A percentile compares a stretch with the other conserved stretches of the same genome.
Conservation (phyloP, 2,888 invertebrate genomes). For the Zaprionus lineosus region DNA sequence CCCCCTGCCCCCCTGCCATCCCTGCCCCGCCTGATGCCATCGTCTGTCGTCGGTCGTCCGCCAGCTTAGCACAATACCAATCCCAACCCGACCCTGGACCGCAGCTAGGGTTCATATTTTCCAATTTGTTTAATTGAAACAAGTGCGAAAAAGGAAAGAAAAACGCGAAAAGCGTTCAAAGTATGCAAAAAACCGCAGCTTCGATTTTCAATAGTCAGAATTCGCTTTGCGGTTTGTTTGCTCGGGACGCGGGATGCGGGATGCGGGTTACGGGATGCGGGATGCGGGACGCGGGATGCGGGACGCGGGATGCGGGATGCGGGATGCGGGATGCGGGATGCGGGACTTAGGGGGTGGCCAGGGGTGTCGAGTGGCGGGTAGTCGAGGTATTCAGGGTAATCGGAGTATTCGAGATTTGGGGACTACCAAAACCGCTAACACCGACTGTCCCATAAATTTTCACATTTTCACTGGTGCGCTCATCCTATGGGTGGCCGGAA, state of each 20-base stretch:
- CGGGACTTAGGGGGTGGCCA: too few species aligned
- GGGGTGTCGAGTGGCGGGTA: too few species aligned
- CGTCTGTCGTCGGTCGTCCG: too few species aligned
- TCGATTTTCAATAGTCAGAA: conserved; percentile 70
- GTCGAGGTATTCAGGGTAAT: too few species aligned
- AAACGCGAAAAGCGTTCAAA: conserved; percentile 36
- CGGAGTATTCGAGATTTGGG: too few species aligned
- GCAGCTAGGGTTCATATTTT: conserved; percentile 68
- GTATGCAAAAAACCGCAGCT: conserved; percentile 52
- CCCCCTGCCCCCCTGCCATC: not conserved
- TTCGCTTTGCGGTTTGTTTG: conserved; percentile 47
- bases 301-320: too few species aligned
- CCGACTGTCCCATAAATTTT: conserved; percentile 47
- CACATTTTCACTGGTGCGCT: conserved; percentile 31
- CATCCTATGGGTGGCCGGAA: conserved; percentile 34
- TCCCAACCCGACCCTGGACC: too few species aligned
- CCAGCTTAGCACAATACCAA: too few species aligned
- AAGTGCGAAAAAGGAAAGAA: conserved; percentile 57
- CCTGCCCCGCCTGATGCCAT: not conserved
- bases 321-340: too few species aligned
- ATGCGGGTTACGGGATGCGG: too few species aligned
- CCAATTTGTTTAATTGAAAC: conserved; percentile 78
- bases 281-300: too few species aligned
- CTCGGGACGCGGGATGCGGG: too few species aligned
- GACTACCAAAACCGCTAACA: conserved; percentile 27